Evolutionary conservation across 2,797 vertebrate species (phyloP), one percentile per base, ranked within the genome.

Genomic region (Balearica regulorum): DNA sequence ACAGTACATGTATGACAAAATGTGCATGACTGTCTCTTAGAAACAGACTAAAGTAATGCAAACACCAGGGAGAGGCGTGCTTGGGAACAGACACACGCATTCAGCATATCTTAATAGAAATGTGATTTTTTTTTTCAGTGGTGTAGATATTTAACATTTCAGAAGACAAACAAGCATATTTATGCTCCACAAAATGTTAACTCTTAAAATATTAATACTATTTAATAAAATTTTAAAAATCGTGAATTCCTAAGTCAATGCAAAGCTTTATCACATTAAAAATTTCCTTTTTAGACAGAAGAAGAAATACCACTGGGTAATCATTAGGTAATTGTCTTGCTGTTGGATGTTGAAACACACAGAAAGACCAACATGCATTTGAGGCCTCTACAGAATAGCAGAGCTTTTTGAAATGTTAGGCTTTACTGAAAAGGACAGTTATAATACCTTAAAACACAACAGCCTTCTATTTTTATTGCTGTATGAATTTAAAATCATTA

Each of bases 31-130:
- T 86, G 95, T 96, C 89, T 97, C 95, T 97, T 95, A 94, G 97
- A 97, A 97, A 97, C 93, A 93, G 95, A 88, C 51, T 83, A 5
- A 76, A 93, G 60, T 71, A 94, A 96, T 88, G 73, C 94, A 96
- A 96, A 94, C 90, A 94, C 51, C 78, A 96, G 87, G 35, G 15
- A 94, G 93, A 78, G 72, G 89, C 9, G 95, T 97, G 96, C 96
- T 95, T 98, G 96, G 96, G 95, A 98, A 97, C 94, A 92, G 89
- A 90, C 61, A 87, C 68, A 82, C 35, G n/a, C n/a, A 60, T 44
- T 87, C 91, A 80, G 86, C 94, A 57, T 83, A 85, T 89, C 91
- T 96, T 96, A 95, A 94, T 87, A 96, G 80, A 81, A 91, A 91
- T 46, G 71, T 70, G 62, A 68, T 83, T 16, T 49, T 94, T 94